Conservation (phyloP, 1,140 invertebrate genomes). For the Pygmarrhopalites habei region DNA sequence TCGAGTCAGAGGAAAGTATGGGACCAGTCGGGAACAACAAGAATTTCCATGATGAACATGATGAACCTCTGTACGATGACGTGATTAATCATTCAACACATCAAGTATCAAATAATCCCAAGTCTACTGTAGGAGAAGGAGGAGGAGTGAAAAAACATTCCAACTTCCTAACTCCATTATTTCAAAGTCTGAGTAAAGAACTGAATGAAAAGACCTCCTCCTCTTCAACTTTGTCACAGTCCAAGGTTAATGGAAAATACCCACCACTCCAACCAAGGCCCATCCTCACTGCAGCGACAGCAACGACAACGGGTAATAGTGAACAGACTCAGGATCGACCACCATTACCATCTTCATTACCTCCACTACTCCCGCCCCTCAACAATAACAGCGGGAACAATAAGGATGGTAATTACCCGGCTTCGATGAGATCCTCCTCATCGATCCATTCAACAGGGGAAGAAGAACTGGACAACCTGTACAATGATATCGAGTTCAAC, state of each 20-base stretch:
- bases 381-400: constrained; percentile 9
- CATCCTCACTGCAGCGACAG: background rate
- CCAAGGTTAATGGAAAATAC: background rate
- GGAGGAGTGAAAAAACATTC: background rate
- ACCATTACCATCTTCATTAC: constrained; percentile 22
- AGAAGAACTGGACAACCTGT: constrained; percentile 36
- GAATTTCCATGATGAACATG: too few relatives aligned
- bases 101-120: too few relatives aligned
- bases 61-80: constrained; percentile 34
- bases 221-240: background rate
- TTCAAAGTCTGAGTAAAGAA: background rate
- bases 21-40: too few relatives aligned
- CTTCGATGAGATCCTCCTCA: too few relatives aligned
- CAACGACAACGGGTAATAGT: background rate
- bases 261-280: background rate
- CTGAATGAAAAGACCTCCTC: background rate
- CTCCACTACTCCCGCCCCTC: constrained; percentile 22
- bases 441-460: too few relatives aligned
- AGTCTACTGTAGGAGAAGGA: too few relatives aligned
- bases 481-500: constrained; percentile 28
- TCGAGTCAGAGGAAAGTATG: too few relatives aligned
- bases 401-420: constrained; percentile 1
- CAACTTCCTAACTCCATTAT: background rate
- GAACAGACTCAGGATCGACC: background rate
- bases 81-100: constrained; percentile 24